Evolutionary conservation across 2,888 invertebrate genomes (phyloP), one percentile per base, ranked within the genome.

Genomic region (Trisateles emortualis): DNA sequence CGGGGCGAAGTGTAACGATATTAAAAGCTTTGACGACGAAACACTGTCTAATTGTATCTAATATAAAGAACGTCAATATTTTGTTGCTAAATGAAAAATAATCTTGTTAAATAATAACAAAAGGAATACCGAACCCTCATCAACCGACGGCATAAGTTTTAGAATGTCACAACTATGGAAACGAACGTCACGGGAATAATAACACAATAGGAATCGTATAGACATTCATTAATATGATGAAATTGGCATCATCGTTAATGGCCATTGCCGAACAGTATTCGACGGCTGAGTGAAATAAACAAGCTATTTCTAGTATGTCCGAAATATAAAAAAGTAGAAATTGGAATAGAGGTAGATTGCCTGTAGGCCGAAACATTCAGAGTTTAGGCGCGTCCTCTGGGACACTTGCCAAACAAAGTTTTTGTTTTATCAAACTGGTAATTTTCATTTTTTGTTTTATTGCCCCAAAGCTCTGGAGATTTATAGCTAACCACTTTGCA

Each of bases 401-500:
- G 88, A 78, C 84, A 81, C 83, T 85, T 86, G 83, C 83, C 81
- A 83, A 87, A 87, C 85, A 87, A 88, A 89, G 77, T 90, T 90
- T 90, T 87, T 90, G 86, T 89, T 89, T 86, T 85, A 87, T 86
- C 85, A 86, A 89, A 88, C 88, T 88, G 88, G 85, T 86, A 86
- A 88, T 87, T 85, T 85, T 74, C 83, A 85, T 91, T 91, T 91
- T 92, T 92, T 91, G 87, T 88, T 90, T 87, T 87, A 88, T 88
- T 87, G 84, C 84, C 84, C 78, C 60, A 82, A 89, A 86, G 78
- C 88, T 84, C 85, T 65, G 59, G 84, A 87, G 88, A 91, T 91
- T 92, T 90, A 91, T 87, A 75, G 84, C 81, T 78, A 80, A 81
- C 82, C 87, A 87, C 85, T 92, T 90, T 87, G 88, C 86, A 92